These are phyloP conservation scores for Fulica atra DNA, from an alignment of 2,113 vertebrate genomes.

Conservation along the genomic window DNA sequence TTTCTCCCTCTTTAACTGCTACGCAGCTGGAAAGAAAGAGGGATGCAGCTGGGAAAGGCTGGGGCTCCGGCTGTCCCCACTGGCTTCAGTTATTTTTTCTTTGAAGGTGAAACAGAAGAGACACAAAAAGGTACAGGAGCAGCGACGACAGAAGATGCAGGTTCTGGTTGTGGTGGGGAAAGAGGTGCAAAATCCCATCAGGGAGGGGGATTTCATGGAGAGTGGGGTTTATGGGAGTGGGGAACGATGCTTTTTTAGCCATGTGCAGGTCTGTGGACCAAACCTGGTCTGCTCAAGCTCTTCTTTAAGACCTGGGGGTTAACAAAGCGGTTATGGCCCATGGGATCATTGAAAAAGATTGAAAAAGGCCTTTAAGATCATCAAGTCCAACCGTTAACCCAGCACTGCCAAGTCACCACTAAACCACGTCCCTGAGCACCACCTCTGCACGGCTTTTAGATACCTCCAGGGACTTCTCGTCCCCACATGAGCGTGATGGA, in stretches of 20 bases:
- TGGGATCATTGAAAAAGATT: not conserved
- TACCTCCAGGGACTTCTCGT: too few relatives aligned
- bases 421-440: too few relatives aligned
- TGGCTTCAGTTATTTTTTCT: not conserved
- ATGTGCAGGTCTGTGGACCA: fast-evolving
- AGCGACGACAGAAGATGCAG: not conserved
- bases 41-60: not conserved
- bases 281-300: not conserved
- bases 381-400: too few relatives aligned
- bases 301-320: not conserved
- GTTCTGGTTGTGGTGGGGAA: not conserved
- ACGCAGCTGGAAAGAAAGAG: not conserved
- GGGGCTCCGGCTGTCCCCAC: not conserved
- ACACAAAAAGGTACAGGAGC: not conserved
- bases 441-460: too few relatives aligned
- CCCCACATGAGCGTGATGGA: fast-evolving
- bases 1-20: not conserved
- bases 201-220: not conserved
- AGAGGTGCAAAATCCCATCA: not conserved
- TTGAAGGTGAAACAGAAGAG: not conserved
- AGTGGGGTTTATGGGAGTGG: not conserved
- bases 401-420: too few relatives aligned
- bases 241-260: not conserved
- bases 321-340: fast-evolving
- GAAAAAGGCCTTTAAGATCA: too few relatives aligned